Base-by-base conservation (phyloP, 2,113 vertebrate species). In the Strix uralensis region DNA sequence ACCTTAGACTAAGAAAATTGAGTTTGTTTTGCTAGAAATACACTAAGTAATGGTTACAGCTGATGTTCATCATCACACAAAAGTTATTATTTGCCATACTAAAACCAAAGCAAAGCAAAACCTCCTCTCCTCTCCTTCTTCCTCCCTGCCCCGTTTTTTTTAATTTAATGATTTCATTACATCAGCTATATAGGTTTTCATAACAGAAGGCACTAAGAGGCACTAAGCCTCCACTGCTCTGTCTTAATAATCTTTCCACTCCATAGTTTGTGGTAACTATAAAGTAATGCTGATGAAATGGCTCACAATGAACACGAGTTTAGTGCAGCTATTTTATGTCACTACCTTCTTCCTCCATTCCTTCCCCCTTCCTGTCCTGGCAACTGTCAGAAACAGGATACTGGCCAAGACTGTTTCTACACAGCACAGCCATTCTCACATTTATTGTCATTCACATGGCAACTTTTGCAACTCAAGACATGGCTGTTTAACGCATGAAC, bases 401-500 rank as follows among this genome's bases (percentile, higher is more conserved):
- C 4, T 1, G 6, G 36, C 67, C 72, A 57, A 30, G 40, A 19
- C 40, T 25, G 20, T 2, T 83, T n/a, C 42, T n/a, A 13, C 4
- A 5, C 22, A 88, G 57, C 30, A 38, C 29, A 36, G 32, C 13
- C 32, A 21, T 49, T 71, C 32, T 34, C n/a, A 22, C 3, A 2
- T 18, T 30, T 51, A 4, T 1, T 62, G 58, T 9, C 40, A 34
- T 34, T 69, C 23, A 12, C 15, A 7, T 0, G 8, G 46, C n/a
- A 65, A 17, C 30, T 57, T 62, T 1, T 47, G 70, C 19, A 55
- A 3, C 32, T 47, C 32, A 3, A 14, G 46, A 5, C 18, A 4
- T 0, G 9, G 3, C 7, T 62, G 32, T 26, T 44, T 26, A 29
- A 44, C 15, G 11, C 25, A 21, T 0, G 1, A 47, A 5, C 32